A percentile compares a stretch with the other conserved stretches of the same genome.
Evolutionary conservation across 2,797 vertebrate genomes (phyloP).

Genomic region (Podargus strigoides): DNA sequence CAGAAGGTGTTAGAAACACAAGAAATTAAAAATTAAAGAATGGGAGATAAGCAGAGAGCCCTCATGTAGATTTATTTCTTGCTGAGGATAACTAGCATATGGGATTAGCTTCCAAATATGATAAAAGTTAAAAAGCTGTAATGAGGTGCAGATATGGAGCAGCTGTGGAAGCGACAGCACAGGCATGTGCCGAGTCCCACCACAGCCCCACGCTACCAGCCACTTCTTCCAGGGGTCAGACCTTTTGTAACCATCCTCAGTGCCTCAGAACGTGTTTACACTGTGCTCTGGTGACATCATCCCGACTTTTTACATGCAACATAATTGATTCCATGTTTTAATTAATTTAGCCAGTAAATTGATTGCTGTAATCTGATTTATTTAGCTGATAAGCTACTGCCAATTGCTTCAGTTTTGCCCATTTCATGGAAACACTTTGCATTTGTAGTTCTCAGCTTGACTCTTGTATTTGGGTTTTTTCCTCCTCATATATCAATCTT

Average conservation of each 20-base stretch:
- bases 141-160: neutral
- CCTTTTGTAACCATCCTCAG: neutral
- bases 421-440: neutral
- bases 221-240: neutral
- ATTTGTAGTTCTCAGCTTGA: neutral
- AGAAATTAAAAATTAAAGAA: neutral
- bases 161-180: neutral
- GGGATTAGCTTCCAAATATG: slow-evolving; percentile 12
- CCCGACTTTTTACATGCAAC: neutral
- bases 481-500: neutral
- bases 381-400: slow-evolving; percentile 39
- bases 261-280: neutral
- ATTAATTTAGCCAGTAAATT: slow-evolving; percentile 37
- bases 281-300: neutral
- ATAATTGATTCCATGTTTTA: slow-evolving; percentile 18
- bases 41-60: neutral
- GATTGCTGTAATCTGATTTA: slow-evolving; percentile 49
- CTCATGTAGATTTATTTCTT: neutral
- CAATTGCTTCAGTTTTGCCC: neutral
- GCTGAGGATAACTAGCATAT: neutral
- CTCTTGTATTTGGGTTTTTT: neutral
- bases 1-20: neutral
- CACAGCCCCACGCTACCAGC: neutral
- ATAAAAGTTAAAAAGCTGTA: slow-evolving; percentile 27
- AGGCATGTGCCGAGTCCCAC: neutral